These are phyloP conservation scores for Erebia aethiops DNA, from an alignment of 2,888 invertebrate genomes.

Conservation along the genomic window DNA sequence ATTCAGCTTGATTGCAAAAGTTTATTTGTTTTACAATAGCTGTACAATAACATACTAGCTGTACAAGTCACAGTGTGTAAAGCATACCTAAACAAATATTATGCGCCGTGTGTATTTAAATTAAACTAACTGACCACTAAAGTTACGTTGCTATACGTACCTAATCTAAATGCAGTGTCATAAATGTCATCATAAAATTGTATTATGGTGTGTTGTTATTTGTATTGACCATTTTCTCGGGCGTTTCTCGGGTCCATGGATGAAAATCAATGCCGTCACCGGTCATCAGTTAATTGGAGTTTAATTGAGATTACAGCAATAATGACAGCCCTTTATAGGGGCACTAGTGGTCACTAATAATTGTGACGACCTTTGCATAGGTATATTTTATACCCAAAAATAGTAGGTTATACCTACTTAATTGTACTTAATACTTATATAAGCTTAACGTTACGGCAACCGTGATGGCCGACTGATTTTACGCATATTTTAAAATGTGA, in stretches of 20 bases:
- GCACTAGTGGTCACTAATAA: neutral
- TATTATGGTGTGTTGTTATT: neutral
- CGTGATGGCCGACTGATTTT: no score
- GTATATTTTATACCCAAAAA: neutral
- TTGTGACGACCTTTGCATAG: neutral
- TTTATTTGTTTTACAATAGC: slow-evolving; percentile 36
- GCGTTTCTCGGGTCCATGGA: no score
- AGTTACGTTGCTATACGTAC: neutral
- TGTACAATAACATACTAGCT: slow-evolving; percentile 27
- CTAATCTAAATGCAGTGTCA: neutral
- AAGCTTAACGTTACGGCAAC: no score
- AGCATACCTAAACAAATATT: slow-evolving; percentile 18
- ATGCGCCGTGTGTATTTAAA: neutral
- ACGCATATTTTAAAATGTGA: no score
- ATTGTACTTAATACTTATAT: no score
- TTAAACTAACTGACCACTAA: neutral
- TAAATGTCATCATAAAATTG: no score
- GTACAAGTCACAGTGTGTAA: slow-evolving; percentile 12
- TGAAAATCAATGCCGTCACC: neutral
- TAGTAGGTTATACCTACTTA: neutral
- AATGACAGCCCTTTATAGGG: neutral
- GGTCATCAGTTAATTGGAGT: neutral
- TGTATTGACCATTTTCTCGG: neutral
- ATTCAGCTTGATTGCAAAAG: slow-evolving; percentile 30
- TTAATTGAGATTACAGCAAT: neutral